A percentile compares a stretch with the other conserved stretches of the same genome.
These are phyloP conservation scores for Sesamia inferens DNA, from an alignment of 2,888 invertebrate genomes.

Conservation along the genomic window DNA sequence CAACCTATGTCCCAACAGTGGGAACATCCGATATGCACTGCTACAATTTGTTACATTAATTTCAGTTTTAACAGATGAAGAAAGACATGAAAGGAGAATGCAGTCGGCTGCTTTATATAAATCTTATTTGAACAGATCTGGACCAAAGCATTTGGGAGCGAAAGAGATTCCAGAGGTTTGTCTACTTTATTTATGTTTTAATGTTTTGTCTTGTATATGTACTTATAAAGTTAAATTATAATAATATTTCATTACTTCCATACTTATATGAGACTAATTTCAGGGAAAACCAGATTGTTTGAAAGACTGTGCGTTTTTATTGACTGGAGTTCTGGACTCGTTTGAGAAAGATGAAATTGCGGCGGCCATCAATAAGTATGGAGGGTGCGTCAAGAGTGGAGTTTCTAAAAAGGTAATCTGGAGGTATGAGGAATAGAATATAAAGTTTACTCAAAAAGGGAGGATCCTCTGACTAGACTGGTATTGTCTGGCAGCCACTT, in stretches of 20 bases:
- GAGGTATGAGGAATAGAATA: too few relatives aligned
- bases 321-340: conserved; percentile 97
- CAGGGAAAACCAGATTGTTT: conserved; percentile 94
- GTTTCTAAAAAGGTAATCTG: conserved; percentile 93
- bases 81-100: conserved; percentile 92
- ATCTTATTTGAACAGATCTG: conserved; percentile 93
- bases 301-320: conserved; percentile 92
- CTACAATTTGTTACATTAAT: conserved; percentile 24
- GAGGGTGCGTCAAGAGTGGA: conserved; percentile 93
- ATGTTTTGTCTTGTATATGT: neutral
- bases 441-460: too few relatives aligned
- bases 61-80: conserved; percentile 91
- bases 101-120: conserved; percentile 92
- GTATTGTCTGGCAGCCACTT: too few relatives aligned
- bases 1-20: neutral
- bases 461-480: too few relatives aligned
- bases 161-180: conserved; percentile 95
- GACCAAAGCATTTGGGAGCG: conserved; percentile 94
- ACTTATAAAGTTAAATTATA: neutral
- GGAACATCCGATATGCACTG: neutral
- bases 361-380: conserved; percentile 93
- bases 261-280: conserved; percentile 33
- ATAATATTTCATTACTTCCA: neutral
- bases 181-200: conserved; percentile 13
- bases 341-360: conserved; percentile 95